phyloP scores from a whole-genome alignment of 2,113 vertebrate genomes.

The Rhabdomys dilectus region DNA sequence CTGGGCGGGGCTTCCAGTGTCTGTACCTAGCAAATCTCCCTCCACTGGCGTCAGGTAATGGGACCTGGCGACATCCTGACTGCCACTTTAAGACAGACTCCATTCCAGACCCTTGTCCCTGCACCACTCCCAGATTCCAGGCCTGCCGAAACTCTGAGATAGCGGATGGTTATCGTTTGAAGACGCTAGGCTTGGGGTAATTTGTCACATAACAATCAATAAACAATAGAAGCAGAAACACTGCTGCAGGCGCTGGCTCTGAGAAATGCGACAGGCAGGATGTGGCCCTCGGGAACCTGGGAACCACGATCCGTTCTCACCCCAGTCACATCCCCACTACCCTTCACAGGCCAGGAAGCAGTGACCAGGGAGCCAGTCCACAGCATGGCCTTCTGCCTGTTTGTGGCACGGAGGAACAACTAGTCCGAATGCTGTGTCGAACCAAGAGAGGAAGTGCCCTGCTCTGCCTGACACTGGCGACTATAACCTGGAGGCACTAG shows the following conservation, averaged over 20 bases:
- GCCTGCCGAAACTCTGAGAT: neutral
- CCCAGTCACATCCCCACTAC: neutral
- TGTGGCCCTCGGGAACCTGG: neutral
- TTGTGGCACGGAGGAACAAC: neutral
- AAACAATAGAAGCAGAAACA: neutral
- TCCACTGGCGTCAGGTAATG: neutral
- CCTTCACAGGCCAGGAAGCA: neutral
- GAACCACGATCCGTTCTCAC: neutral
- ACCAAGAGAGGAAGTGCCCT: neutral
- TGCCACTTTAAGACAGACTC: too few relatives aligned
- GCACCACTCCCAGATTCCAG: neutral
- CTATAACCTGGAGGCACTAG: neutral
- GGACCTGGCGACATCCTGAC: neutral
- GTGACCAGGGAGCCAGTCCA: neutral
- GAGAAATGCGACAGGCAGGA: neutral
- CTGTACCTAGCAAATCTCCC: neutral
- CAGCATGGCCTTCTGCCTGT: neutral
- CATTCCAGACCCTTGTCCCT: neutral
- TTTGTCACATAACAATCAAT: neutral
- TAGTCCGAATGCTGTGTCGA: neutral
- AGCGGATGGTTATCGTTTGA: neutral
- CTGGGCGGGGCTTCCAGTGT: too few relatives aligned
- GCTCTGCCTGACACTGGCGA: neutral
- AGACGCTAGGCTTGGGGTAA: neutral
- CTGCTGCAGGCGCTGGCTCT: neutral